Evolutionary conservation across 2,888 invertebrate genomes (phyloP).

Genomic region (Sialis fuliginosa): DNA sequence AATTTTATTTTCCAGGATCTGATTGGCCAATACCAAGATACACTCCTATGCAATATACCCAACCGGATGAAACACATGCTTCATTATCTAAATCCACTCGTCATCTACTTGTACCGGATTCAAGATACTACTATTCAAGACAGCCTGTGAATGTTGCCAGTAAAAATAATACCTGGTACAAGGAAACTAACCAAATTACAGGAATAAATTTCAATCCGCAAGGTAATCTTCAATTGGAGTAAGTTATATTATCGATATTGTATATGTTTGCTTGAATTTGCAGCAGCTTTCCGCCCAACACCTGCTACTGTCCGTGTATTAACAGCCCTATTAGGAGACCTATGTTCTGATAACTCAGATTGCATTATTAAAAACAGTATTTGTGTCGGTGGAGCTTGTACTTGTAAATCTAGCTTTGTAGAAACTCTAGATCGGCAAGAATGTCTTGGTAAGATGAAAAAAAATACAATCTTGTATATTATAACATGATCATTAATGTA

Average conservation of each 20-base stretch:
- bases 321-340: constrained; percentile 56
- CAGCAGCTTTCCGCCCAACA: constrained; percentile 38
- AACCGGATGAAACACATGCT: constrained; percentile 56
- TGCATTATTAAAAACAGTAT: constrained; percentile 53
- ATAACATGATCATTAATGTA: background rate
- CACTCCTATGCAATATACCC: constrained; percentile 61
- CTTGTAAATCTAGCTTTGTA: constrained; percentile 48
- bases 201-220: constrained; percentile 5
- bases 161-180: background rate
- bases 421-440: constrained; percentile 45
- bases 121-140: constrained; percentile 42
- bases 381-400: constrained; percentile 57
- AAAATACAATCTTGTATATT: constrained; percentile 3
- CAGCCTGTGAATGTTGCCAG: background rate
- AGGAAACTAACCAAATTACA: constrained; percentile 1
- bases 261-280: background rate
- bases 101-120: constrained; percentile 53
- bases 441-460: constrained; percentile 31
- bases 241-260: background rate
- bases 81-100: constrained; percentile 62
- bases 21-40: constrained; percentile 61
- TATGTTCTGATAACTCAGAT: constrained; percentile 50
- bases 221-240: background rate
- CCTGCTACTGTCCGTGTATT: constrained; percentile 43
- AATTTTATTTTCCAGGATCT: constrained; percentile 37